Conservation (phyloP, 2,113 vertebrate species). For the Cynopterus brachyotis region DNA sequence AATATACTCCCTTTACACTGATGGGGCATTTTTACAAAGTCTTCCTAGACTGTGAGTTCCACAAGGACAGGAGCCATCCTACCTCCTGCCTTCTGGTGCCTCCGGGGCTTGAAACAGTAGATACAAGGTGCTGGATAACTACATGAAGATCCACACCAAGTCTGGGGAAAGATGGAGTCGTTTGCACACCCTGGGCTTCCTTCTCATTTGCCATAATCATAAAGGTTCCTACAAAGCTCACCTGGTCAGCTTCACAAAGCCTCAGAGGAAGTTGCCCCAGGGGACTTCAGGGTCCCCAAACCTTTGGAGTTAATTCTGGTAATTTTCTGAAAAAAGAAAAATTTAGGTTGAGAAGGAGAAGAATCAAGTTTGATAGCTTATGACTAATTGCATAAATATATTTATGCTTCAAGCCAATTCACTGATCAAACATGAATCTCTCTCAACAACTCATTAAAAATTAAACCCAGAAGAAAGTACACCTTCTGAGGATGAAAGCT, state of each 20-base stretch:
- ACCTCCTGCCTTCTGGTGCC: not conserved
- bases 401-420: not conserved
- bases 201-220: not conserved
- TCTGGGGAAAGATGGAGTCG: not conserved
- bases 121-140: not conserved
- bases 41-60: too few relatives aligned
- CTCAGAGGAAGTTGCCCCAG: not conserved
- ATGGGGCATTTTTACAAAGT: not conserved
- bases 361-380: not conserved
- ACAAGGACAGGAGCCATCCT: rapidly evolving
- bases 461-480: not conserved
- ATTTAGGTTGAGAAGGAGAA: not conserved
- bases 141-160: not conserved
- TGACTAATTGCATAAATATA: not conserved
- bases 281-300: not conserved
- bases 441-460: conserved; percentile 2
- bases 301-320: not conserved
- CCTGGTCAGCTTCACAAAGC: not conserved
- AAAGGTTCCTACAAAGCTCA: not conserved
- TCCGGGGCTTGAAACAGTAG: not conserved
- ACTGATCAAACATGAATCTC: not conserved
- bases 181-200: rapidly evolving
- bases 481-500: not conserved
- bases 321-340: not conserved
- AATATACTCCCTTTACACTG: rapidly evolving